Evolutionary conservation across 2,113 vertebrate genomes (phyloP).

Genomic region (Ictalurus furcatus): DNA sequence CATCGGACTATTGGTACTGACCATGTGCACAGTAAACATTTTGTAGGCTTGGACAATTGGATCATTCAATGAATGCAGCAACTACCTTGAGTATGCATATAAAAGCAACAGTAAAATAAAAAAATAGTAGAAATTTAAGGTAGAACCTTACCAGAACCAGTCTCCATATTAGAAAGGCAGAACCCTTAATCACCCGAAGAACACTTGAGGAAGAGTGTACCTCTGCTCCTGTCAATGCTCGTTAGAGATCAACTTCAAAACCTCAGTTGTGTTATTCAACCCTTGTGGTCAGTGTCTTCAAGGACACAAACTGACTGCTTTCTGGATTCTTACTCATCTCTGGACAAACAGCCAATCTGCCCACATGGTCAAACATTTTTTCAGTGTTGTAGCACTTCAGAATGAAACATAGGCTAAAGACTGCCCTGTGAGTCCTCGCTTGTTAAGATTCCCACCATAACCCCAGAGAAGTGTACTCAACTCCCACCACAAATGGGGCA

Average conservation of each 20-base stretch:
- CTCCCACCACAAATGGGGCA: constrained; percentile 5
- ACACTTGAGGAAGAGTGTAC: neutral
- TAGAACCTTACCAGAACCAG: neutral
- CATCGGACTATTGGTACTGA: neutral
- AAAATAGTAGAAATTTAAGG: too few relatives aligned
- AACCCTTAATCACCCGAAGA: neutral
- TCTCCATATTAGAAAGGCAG: neutral
- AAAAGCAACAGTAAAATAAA: neutral
- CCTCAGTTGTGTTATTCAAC: neutral
- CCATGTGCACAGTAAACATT: neutral
- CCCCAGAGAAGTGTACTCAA: constrained; percentile 6
- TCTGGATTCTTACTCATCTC: constrained; percentile 13
- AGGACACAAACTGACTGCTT: neutral
- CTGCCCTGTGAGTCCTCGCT: neutral
- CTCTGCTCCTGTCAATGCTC: neutral
- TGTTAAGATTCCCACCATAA: constrained; percentile 21
- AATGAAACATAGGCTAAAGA: neutral
- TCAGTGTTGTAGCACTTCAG: neutral
- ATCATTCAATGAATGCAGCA: neutral
- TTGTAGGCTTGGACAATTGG: neutral
- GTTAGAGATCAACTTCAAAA: neutral
- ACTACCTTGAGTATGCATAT: neutral
- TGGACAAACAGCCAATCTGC: constrained; percentile 15
- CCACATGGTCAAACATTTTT: neutral
- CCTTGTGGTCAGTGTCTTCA: neutral